Evolutionary conservation across 2,797 vertebrate species (phyloP).

Genomic region (Masticophis lateralis): DNA sequence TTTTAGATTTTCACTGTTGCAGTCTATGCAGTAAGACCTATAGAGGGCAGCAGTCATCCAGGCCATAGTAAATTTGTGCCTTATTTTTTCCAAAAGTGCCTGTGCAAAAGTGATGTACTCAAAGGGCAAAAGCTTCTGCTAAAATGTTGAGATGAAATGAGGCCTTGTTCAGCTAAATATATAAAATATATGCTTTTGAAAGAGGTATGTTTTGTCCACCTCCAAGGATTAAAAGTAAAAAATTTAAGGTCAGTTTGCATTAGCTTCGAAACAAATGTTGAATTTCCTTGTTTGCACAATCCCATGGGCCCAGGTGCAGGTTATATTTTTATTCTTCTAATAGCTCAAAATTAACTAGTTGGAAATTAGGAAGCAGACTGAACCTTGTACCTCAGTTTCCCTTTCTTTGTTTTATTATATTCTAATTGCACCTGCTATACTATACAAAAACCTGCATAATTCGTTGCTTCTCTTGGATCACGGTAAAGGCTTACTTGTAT

Average conservation of each 20-base stretch:
- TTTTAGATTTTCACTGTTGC: neutral
- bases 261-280: neutral
- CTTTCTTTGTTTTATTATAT: neutral
- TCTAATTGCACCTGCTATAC: neutral
- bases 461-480: neutral
- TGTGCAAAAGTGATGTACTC: neutral
- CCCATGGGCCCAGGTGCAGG: neutral
- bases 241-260: neutral
- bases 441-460: neutral
- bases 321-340: neutral
- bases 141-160: neutral
- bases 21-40: neutral
- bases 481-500: neutral
- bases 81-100: neutral
- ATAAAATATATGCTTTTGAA: neutral
- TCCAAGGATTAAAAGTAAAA: neutral
- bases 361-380: neutral
- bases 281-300: neutral
- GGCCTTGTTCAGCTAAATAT: neutral
- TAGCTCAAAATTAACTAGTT: neutral
- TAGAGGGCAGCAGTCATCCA: constrained; percentile 57
- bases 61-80: neutral
- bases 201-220: neutral
- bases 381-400: neutral
- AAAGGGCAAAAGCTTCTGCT: neutral